phyloP scores from a whole-genome alignment of 1,140 invertebrate genomes.

The Hermetia illucens region DNA sequence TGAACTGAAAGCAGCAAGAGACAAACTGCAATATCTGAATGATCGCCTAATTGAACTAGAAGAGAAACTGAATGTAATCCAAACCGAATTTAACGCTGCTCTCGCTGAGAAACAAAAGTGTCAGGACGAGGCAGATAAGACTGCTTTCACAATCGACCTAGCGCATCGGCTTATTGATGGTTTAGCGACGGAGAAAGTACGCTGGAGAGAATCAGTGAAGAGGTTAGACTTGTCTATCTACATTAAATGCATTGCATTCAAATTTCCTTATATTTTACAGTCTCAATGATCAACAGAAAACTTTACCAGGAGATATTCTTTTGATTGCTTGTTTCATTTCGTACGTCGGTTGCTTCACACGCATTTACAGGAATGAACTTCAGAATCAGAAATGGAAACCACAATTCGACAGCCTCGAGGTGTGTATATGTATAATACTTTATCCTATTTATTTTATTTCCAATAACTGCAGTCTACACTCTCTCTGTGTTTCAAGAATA shows the following conservation, averaged over 20 bases:
- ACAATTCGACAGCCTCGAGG: constrained; percentile 1
- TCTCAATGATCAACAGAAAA: constrained; percentile 41
- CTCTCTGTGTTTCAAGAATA: too few species aligned
- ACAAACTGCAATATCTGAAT: constrained; percentile 51
- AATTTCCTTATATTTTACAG: constrained; percentile 10
- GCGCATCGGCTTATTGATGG: constrained; percentile 88
- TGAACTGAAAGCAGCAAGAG: constrained; percentile 64
- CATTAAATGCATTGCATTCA: not conserved
- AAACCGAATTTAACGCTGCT: constrained; percentile 71
- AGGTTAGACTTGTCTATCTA: constrained; percentile 8
- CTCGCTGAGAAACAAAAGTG: constrained; percentile 76
- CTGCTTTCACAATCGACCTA: constrained; percentile 70
- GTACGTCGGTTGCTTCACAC: constrained; percentile 88
- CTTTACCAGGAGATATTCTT: constrained; percentile 78
- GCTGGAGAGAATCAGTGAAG: constrained; percentile 36
- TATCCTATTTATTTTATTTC: too few species aligned
- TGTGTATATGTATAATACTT: too few species aligned
- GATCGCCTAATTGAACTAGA: constrained; percentile 55
- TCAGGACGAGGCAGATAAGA: constrained; percentile 72
- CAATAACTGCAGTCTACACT: too few species aligned
- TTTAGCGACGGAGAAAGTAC: constrained; percentile 80
- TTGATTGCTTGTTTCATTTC: constrained; percentile 89
- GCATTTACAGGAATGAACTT: constrained; percentile 66
- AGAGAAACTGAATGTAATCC: constrained; percentile 55
- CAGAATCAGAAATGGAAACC: constrained; percentile 55